A percentile compares a stretch with the other conserved stretches of the same genome.
phyloP scores from a whole-genome alignment of 1,140 invertebrate genomes.

The Octopus sinensis region DNA sequence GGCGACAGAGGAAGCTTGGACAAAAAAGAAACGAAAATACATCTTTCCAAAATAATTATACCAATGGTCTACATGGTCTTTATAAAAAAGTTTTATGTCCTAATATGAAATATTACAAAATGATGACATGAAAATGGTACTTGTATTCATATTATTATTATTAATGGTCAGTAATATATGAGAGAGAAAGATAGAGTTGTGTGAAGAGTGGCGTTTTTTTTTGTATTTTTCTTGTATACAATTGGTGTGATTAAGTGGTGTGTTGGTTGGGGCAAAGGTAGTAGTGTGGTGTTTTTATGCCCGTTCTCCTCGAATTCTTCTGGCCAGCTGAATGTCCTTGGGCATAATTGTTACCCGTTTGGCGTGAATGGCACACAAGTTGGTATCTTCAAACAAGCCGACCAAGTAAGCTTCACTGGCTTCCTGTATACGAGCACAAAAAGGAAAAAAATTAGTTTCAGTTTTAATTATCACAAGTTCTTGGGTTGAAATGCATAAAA shows the following conservation, averaged over 20 bases:
- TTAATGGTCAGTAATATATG: background rate
- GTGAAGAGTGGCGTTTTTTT: background rate
- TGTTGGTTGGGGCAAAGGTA: background rate
- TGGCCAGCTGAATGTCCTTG: conserved; percentile 79
- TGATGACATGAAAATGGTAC: background rate
- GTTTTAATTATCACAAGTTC: no score
- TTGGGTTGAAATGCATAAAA: no score
- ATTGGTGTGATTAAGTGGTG: background rate
- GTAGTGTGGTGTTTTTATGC: conserved; percentile 32
- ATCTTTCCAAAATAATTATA: background rate
- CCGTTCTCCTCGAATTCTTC: conserved; percentile 53
- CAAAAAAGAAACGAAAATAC: background rate
- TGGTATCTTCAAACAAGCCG: conserved; percentile 86
- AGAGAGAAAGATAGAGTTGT: background rate
- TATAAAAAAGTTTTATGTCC: background rate
- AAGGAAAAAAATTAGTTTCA: no score
- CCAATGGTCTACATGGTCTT: background rate
- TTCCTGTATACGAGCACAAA: conserved; percentile 63
- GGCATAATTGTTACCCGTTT: conserved; percentile 95
- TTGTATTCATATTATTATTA: background rate
- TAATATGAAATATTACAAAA: background rate
- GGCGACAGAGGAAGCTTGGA: background rate
- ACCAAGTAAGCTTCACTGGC: conserved; percentile 86
- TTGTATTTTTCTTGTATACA: background rate
- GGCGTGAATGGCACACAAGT: conserved; percentile 90